phyloP scores from a whole-genome alignment of 1,140 invertebrate genomes.

The Aphelinus atriplicis region DNA sequence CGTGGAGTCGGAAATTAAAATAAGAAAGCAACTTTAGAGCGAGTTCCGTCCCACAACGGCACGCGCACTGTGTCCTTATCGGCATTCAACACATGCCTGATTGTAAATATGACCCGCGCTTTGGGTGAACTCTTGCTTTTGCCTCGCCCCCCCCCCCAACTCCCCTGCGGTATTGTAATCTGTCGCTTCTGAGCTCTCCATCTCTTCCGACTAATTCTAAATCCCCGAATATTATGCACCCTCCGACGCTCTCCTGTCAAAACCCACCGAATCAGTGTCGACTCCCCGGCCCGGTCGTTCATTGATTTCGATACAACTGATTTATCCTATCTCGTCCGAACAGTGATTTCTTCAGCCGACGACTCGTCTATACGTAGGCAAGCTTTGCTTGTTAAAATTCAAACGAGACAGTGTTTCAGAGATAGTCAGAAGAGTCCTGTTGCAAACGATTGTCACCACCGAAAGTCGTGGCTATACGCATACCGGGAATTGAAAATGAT shows the following conservation, averaged over 20 bases:
- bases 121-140: slow-evolving; percentile 53
- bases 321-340: neutral
- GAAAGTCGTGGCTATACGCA: too few relatives aligned
- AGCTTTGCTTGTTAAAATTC: too few relatives aligned
- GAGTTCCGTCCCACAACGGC: slow-evolving; percentile 22
- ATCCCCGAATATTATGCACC: slow-evolving; percentile 66
- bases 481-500: too few relatives aligned
- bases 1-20: neutral
- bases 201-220: slow-evolving; percentile 56
- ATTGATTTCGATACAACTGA: slow-evolving; percentile 17
- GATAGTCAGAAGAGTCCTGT: too few relatives aligned
- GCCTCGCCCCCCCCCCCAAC: slow-evolving; percentile 14
- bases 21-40: slow-evolving; percentile 10
- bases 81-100: slow-evolving; percentile 51
- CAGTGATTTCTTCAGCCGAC: too few relatives aligned
- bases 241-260: slow-evolving; percentile 45
- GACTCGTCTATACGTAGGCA: too few relatives aligned
- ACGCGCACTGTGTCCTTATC: slow-evolving; percentile 51
- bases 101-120: slow-evolving; percentile 47
- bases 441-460: too few relatives aligned
- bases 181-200: slow-evolving; percentile 52
- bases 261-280: slow-evolving; percentile 40
- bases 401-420: too few relatives aligned
- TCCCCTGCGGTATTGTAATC: slow-evolving; percentile 63
- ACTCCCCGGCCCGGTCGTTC: neutral